Evolutionary conservation across 2,888 invertebrate species (phyloP).

Genomic region (Alitta virens): DNA sequence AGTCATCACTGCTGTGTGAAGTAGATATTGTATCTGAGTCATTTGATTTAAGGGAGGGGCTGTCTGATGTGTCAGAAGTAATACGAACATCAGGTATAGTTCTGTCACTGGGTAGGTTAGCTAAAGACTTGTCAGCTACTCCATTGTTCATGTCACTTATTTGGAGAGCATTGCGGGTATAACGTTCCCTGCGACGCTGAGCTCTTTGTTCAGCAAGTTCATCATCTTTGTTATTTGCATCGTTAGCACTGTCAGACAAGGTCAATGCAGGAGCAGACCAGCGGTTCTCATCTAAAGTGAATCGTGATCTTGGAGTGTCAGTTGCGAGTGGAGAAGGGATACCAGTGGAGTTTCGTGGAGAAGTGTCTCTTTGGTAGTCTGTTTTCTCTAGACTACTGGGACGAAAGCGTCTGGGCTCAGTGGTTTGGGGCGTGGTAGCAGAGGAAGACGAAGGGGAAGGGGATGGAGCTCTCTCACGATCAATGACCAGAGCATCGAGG

Average conservation of each 20-base stretch:
- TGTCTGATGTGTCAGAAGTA: no score
- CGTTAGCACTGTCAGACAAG: slow-evolving; percentile 2
- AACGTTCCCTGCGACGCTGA: slow-evolving; percentile 11
- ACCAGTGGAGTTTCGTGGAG: background rate
- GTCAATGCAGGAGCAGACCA: slow-evolving; percentile 1
- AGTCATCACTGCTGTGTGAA: no score
- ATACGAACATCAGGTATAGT: no score
- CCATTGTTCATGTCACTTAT: no score
- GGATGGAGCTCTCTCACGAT: slow-evolving; percentile 47
- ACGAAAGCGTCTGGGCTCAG: background rate
- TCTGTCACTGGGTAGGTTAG: no score
- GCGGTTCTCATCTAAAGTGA: background rate
- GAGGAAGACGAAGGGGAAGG: slow-evolving; percentile 23
- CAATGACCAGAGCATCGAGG: slow-evolving; percentile 31
- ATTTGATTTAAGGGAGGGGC: no score
- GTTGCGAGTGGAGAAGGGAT: no score
- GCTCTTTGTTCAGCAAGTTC: slow-evolving; percentile 5
- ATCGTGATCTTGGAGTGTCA: background rate
- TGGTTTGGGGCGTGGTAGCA: background rate
- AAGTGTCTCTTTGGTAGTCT: background rate
- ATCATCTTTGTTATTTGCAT: slow-evolving; percentile 4
- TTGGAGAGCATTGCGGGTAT: slow-evolving; percentile 2
- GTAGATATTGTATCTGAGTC: no score
- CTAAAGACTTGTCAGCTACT: no score
- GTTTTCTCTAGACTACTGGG: slow-evolving; percentile 1